Percentiles rank a stretch among this genome's conserved stretches.
These are phyloP conservation scores for Pharmacophagus antenor DNA, from an alignment of 2,888 invertebrate genomes.

Conservation along the genomic window DNA sequence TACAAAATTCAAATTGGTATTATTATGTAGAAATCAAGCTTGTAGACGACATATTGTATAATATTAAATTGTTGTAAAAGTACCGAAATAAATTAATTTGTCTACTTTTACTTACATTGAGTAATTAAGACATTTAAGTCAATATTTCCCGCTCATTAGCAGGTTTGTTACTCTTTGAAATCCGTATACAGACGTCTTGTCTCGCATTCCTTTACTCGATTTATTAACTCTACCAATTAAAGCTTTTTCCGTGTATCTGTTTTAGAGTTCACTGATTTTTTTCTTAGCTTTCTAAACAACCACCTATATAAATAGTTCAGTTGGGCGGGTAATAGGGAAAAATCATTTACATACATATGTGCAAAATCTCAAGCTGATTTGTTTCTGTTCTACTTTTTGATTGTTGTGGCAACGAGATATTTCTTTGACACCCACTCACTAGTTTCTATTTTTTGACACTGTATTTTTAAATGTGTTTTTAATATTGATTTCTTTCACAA, in stretches of 20 bases:
- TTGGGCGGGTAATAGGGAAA: background rate
- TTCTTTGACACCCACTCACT: too few relatives aligned
- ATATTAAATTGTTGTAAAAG: background rate
- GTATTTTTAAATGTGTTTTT: too few relatives aligned
- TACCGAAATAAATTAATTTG: conserved; percentile 52
- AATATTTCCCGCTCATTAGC: conserved; percentile 62
- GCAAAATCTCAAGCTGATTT: too few relatives aligned
- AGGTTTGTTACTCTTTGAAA: conserved; percentile 49
- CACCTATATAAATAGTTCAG: background rate
- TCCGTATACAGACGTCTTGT: conserved; percentile 18
- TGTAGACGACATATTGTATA: background rate
- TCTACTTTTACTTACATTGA: conserved; percentile 48
- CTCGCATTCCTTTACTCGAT: conserved; percentile 26
- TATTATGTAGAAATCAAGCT: too few relatives aligned
- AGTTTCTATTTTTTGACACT: too few relatives aligned
- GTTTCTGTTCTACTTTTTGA: too few relatives aligned
- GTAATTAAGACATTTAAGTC: conserved; percentile 45
- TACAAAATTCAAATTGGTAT: background rate
- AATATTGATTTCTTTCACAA: too few relatives aligned
- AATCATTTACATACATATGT: background rate
- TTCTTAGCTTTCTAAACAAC: background rate
- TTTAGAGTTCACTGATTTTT: background rate
- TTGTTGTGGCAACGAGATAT: too few relatives aligned
- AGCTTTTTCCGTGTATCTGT: conserved; percentile 52
- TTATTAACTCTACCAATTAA: conserved; percentile 65